These are phyloP conservation scores for Xenops minutus DNA, from an alignment of 2,797 vertebrate species.

Conservation along the genomic window DNA sequence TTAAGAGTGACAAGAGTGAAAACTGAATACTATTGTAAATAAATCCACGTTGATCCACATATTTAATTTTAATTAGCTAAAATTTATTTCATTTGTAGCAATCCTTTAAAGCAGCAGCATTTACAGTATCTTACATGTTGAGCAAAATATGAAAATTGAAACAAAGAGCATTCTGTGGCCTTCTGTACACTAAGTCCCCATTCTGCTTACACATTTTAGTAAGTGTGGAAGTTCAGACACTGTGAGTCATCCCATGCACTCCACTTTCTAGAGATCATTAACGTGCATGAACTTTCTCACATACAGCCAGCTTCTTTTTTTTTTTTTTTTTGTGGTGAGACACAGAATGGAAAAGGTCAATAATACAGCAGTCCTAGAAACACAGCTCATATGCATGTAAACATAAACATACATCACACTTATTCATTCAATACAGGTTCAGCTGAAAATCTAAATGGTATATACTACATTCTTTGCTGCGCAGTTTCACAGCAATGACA, in stretches of 20 bases:
- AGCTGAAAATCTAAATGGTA: neutral
- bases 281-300: neutral
- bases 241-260: neutral
- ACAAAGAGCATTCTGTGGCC: neutral
- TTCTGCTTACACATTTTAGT: neutral
- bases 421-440: neutral
- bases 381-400: neutral
- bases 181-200: neutral
- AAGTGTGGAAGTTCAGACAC: neutral
- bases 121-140: neutral
- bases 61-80: neutral
- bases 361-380: neutral
- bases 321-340: neutral
- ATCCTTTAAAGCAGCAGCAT: neutral
- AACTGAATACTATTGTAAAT: neutral
- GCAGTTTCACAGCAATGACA: neutral
- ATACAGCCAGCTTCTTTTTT: neutral
- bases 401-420: neutral
- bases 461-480: neutral
- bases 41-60: neutral
- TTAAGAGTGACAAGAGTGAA: neutral
- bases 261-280: neutral
- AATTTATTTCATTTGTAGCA: neutral
- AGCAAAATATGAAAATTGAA: neutral
- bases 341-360: neutral